These are phyloP conservation scores for Drosophila malerkotliana DNA, from an alignment of 1,140 invertebrate species.

Conservation along the genomic window DNA sequence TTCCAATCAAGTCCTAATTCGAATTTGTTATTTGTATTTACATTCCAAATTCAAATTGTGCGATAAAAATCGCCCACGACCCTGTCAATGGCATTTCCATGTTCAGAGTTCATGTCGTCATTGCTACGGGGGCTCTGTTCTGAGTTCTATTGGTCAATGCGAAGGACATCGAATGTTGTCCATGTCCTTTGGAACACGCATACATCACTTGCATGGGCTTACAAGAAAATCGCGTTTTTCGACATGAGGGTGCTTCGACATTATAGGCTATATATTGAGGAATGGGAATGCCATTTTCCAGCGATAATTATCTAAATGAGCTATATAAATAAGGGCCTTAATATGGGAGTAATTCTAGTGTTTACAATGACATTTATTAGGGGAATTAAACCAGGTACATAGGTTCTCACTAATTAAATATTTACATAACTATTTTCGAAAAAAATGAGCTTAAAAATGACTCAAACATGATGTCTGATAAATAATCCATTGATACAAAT, in stretches of 20 bases:
- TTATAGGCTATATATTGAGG: background rate
- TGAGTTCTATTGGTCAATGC: slow-evolving; percentile 50
- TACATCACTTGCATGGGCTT: slow-evolving; percentile 32
- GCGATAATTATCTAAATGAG: slow-evolving; percentile 42
- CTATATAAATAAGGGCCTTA: slow-evolving; percentile 19
- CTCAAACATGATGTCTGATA: too few species aligned
- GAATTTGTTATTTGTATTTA: slow-evolving; percentile 38
- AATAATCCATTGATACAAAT: too few species aligned
- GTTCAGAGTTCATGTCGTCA: slow-evolving; percentile 27
- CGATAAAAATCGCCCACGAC: slow-evolving; percentile 57
- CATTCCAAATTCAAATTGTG: slow-evolving; percentile 63
- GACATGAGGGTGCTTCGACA: background rate
- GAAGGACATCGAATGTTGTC: slow-evolving; percentile 45
- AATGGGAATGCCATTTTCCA: slow-evolving; percentile 35
- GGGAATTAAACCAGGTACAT: slow-evolving; percentile 9
- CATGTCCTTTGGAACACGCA: slow-evolving; percentile 36
- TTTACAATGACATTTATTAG: slow-evolving; percentile 12
- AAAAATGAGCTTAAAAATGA: too few species aligned
- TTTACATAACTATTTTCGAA: background rate
- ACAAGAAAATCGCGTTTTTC: slow-evolving; percentile 45
- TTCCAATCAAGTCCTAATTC: slow-evolving; percentile 51
- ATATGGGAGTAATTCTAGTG: slow-evolving; percentile 18
- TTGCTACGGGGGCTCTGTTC: background rate
- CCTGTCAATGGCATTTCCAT: slow-evolving; percentile 53
- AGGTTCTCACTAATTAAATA: background rate